phyloP scores from a whole-genome alignment of 2,113 vertebrate species.

The Lonchura striata region DNA sequence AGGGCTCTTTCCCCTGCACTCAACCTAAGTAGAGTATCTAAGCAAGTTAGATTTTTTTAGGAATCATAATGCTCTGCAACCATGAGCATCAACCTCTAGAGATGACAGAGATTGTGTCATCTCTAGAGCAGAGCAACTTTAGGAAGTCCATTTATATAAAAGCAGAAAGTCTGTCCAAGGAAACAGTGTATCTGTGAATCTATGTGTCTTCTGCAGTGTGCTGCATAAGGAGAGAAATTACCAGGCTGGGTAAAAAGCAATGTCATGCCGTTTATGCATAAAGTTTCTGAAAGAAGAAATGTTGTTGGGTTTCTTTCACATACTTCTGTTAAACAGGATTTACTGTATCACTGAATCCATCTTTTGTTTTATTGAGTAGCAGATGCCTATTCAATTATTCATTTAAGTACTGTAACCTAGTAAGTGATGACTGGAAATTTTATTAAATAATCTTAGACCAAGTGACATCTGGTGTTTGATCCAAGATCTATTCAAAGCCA shows the following conservation, averaged over 20 bases:
- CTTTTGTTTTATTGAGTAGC: not conserved
- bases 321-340: not conserved
- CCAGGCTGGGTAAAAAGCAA: not conserved
- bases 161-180: not conserved
- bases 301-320: not conserved
- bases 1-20: constrained; percentile 7
- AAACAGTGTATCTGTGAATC: not conserved
- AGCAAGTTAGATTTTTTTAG: constrained; percentile 41
- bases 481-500: not conserved
- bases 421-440: not conserved
- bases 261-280: not conserved
- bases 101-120: not conserved
- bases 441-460: not conserved
- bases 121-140: not conserved
- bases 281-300: not conserved
- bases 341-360: not conserved
- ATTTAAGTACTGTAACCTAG: not conserved
- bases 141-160: not conserved
- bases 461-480: not conserved
- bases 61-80: not conserved
- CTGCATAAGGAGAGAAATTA: not conserved
- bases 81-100: not conserved
- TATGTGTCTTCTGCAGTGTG: not conserved
- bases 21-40: constrained; percentile 28
- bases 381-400: not conserved